Conservation (phyloP, 2,888 invertebrate species). For the Aphidius colemani region DNA sequence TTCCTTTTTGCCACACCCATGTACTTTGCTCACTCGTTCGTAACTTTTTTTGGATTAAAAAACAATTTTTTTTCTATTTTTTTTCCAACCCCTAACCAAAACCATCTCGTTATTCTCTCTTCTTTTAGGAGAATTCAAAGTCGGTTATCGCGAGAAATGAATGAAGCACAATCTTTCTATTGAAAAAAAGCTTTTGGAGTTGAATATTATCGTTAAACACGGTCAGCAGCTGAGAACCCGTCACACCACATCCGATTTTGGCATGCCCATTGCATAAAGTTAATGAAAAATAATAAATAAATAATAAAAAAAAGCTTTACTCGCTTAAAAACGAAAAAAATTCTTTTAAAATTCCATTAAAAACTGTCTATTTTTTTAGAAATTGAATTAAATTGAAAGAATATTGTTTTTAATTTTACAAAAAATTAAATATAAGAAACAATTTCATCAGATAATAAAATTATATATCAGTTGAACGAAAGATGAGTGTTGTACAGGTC, state of each 20-base stretch:
- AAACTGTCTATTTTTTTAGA: no score
- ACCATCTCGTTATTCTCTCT: constrained; percentile 8
- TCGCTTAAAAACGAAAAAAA: no score
- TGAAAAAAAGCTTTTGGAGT: constrained; percentile 12
- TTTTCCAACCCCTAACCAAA: constrained; percentile 1
- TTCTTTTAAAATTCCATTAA: no score
- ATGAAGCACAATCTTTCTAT: constrained; percentile 26
- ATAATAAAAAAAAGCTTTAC: background rate
- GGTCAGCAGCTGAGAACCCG: constrained; percentile 21
- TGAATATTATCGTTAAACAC: constrained; percentile 26
- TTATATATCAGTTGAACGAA: no score
- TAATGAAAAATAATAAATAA: constrained; percentile 1
- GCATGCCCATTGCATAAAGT: background rate
- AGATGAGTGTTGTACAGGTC: no score
- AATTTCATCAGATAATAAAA: no score
- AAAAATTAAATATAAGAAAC: no score
- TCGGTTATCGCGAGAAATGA: constrained; percentile 27
- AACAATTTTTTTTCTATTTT: constrained; percentile 3
- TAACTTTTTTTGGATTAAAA: background rate
- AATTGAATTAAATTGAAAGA: no score
- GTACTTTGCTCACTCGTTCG: background rate
- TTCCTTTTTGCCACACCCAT: no score
- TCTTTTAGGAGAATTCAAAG: constrained; percentile 24
- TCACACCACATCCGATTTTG: background rate
- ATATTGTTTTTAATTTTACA: no score